Base-by-base conservation (phyloP, 2,113 vertebrate species). In the Marcusenius ussheri region DNA sequence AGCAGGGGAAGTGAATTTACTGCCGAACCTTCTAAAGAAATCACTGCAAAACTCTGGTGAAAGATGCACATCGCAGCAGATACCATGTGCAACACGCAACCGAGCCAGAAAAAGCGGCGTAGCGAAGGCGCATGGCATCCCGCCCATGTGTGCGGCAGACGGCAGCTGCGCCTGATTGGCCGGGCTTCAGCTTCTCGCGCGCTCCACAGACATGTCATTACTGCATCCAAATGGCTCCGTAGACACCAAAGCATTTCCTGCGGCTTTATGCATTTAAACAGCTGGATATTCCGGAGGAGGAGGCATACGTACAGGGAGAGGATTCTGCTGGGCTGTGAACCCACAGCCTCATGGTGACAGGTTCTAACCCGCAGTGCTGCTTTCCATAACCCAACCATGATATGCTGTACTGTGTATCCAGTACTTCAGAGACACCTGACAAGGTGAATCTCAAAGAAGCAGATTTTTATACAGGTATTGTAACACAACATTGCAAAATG, bases 1-100 rank as follows among this genome's bases (percentile, higher is more conserved):
- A 10, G 56, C 15, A 66, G 17, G 42, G 27, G 1, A 85, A 39
- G 62, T 86, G 39, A 90, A 91, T 88, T 88, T 90, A 90, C 89
- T 91, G 39, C 84, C 77, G 39, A 92, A 24, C 35, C 93, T 94
- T 92, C 89, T 93, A 90, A 94, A 93, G 92, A 92, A 93, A 92
- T 49, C 53, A 77, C 90, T 93, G 92, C 88, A 87, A 80, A 90
- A 47, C 19, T 53, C 56, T 86, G 85, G 56, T 89, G 91, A 94
- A 93, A 93, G 88, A 93, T 47, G 85, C 88, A n/a, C 10, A 31
- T 93, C 49, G 91, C 83, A 91, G 74, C 90, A 87, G 91, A 92
- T 90, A 89, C 91, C 90, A 91, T 58, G 70, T 84, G 56, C 89
- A 83, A 89, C 88, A 88, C 74, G 80, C 58, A 21, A 87, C 39